Base-by-base conservation (phyloP, 2,888 invertebrate genomes). In the Cryptocheilus praepositus region DNA sequence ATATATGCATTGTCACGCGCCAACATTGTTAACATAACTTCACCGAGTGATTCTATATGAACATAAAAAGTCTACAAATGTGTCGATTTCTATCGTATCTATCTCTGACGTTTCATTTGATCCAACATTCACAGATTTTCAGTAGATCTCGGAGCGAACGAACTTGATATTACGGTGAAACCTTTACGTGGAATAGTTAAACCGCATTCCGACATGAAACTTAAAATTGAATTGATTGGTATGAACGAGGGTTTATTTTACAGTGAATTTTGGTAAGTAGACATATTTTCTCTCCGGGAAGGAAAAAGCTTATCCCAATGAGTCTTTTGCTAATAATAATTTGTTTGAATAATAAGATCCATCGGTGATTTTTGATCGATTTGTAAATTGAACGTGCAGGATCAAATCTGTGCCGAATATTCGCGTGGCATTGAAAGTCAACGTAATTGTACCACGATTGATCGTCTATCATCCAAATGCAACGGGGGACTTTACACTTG, bases 251-350 rank as follows among this genome's bases (percentile, higher is more conserved):
- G 90, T 11, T 65, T 74, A 2, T 89, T 88, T 61, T 69, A 70
- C 21, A 83, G 83, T 22, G 89, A 90, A 79, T 88, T 91, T 70
- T 91, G 91, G 90, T 87, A 69, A 36, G 11, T 36, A n/a, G n/a
- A n/a, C n/a, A n/a, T n/a, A n/a, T n/a, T n/a, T n/a, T n/a, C n/a
- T n/a, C n/a, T n/a, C n/a, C n/a, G n/a, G n/a, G n/a, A n/a, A n/a
- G n/a, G n/a, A n/a, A n/a, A n/a, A n/a, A n/a, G n/a, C n/a, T n/a
- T n/a, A n/a, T n/a, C n/a, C n/a, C n/a, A n/a, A n/a, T n/a, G n/a
- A n/a, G n/a, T n/a, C n/a, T n/a, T n/a, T n/a, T n/a, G n/a, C n/a
- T n/a, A 25, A 25, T 25, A 25, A 25, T 5, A 36, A 36, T 36
- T n/a, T 11, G 7, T 36, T 36, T 36, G 36, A 7, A 36, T 11